These are phyloP conservation scores for Semotilus atromaculatus DNA, from an alignment of 2,797 vertebrate genomes.

Conservation along the genomic window DNA sequence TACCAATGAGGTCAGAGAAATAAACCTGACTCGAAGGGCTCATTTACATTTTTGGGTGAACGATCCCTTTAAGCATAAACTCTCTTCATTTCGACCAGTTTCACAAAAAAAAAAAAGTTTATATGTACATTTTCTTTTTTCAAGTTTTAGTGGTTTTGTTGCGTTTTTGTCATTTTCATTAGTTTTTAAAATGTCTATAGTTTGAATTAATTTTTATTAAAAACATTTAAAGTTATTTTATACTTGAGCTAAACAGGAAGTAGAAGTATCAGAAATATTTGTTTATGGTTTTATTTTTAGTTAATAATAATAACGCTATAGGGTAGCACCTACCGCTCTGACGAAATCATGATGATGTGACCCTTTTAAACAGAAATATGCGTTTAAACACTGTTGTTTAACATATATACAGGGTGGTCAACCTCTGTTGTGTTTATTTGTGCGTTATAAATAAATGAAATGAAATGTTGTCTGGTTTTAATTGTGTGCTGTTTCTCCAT, in stretches of 20 bases:
- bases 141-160: background rate
- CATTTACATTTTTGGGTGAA: no score
- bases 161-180: background rate
- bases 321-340: background rate
- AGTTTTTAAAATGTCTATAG: background rate
- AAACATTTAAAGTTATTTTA: background rate
- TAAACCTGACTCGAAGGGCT: no score
- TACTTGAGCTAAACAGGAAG: background rate
- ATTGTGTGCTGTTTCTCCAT: conserved; percentile 28
- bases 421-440: no score
- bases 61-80: background rate
- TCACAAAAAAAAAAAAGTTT: no score
- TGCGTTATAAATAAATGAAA: no score
- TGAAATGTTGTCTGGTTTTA: no score
- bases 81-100: background rate
- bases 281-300: background rate
- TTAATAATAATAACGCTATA: background rate
- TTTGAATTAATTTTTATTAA: background rate
- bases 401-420: no score
- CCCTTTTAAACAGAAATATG: background rate
- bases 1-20: background rate
- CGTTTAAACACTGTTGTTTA: accelerated
- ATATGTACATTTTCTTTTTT: background rate
- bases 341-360: no score
- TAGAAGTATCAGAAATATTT: no score